Conservation (phyloP, 2,113 vertebrate genomes). For the Oreocharis arfaki region DNA sequence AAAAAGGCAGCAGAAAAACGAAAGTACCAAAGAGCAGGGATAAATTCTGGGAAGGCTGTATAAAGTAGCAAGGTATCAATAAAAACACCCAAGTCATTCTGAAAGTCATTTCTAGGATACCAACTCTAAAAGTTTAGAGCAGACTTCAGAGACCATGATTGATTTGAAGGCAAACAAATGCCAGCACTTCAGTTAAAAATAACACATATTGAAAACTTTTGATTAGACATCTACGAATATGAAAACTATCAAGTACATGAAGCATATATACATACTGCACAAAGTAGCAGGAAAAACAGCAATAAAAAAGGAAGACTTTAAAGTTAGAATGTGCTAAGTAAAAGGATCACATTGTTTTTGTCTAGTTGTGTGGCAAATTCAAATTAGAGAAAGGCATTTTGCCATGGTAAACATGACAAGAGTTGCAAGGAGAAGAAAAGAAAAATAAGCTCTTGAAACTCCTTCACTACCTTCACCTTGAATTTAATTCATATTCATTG, state of each 20-base stretch:
- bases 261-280: neutral
- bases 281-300: neutral
- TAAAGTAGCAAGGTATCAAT: neutral
- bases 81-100: neutral
- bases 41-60: neutral
- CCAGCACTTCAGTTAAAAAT: neutral
- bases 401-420: neutral
- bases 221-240: neutral
- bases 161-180: neutral
- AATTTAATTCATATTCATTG: neutral
- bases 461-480: neutral
- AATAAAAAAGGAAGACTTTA: neutral
- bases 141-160: neutral
- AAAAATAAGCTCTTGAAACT: neutral
- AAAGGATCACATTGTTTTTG: neutral
- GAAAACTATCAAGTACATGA: neutral
- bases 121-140: neutral
- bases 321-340: neutral
- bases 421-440: neutral
- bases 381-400: neutral
- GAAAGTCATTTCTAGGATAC: neutral
- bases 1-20: rapidly evolving
- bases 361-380: neutral
- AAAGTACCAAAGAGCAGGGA: neutral
- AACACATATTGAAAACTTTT: neutral